A percentile compares a stretch with the other conserved stretches of the same genome.
Conservation (phyloP, 1,140 invertebrate genomes). For the Cryptotermes secundus region DNA sequence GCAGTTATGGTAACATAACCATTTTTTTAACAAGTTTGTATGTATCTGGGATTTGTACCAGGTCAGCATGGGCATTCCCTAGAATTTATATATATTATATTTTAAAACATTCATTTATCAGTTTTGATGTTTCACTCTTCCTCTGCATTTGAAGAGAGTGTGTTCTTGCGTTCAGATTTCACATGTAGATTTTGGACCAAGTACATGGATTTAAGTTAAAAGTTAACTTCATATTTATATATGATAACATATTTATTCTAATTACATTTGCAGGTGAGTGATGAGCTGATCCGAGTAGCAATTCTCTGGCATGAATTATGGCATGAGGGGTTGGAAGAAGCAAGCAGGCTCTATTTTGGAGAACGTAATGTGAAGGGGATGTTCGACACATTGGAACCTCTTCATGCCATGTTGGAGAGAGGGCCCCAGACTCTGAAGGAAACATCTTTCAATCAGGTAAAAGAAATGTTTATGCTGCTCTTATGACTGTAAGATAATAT, state of each 20-base stretch:
- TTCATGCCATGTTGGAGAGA: slow-evolving; percentile 91
- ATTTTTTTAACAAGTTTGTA: slow-evolving; percentile 25
- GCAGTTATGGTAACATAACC: slow-evolving; percentile 69
- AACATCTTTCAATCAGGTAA: slow-evolving; percentile 88
- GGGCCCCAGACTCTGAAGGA: slow-evolving; percentile 96
- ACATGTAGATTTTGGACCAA: too few relatives aligned
- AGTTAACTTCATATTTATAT: too few relatives aligned
- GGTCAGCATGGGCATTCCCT: too few relatives aligned
- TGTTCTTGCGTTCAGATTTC: too few relatives aligned
- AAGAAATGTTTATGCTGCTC: slow-evolving; percentile 21
- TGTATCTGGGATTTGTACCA: too few relatives aligned
- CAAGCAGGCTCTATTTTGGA: slow-evolving; percentile 93
- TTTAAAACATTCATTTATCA: too few relatives aligned
- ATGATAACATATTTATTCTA: neutral
- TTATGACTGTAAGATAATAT: too few relatives aligned
- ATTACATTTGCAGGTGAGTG: slow-evolving; percentile 69
- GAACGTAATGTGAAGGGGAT: slow-evolving; percentile 93
- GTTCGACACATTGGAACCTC: slow-evolving; percentile 92
- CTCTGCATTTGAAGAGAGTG: too few relatives aligned
- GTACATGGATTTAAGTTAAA: too few relatives aligned
- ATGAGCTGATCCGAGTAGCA: slow-evolving; percentile 96
- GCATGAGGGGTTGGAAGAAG: slow-evolving; percentile 98
- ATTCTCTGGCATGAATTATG: slow-evolving; percentile 99
- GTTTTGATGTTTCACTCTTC: too few relatives aligned
- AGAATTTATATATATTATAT: too few relatives aligned